Conservation (phyloP, 2,113 vertebrate genomes). For the Rhinolophus ferrumequinum region DNA sequence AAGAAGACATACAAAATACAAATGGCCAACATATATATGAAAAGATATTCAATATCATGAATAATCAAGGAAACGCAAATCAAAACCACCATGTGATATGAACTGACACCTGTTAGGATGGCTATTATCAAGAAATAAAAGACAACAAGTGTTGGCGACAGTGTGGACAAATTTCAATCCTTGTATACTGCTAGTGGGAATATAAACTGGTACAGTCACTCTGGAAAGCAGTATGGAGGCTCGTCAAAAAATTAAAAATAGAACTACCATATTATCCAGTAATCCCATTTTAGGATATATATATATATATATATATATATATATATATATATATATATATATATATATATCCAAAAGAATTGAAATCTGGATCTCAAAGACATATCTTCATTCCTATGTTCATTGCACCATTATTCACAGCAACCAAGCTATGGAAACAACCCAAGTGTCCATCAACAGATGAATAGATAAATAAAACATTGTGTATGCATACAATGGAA, state of each 20-base stretch:
- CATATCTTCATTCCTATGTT: background rate
- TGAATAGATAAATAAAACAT: background rate
- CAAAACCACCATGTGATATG: background rate
- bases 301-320: background rate
- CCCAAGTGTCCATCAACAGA: background rate
- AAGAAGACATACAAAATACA: background rate
- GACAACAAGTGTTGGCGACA: background rate
- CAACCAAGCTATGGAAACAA: background rate
- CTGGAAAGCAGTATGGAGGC: background rate
- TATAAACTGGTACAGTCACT: background rate
- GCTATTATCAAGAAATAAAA: background rate
- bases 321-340: background rate
- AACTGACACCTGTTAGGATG: background rate
- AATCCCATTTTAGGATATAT: background rate
- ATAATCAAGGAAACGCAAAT: background rate
- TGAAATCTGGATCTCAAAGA: background rate
- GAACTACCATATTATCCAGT: background rate
- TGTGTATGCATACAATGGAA: background rate
- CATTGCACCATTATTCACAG: background rate
- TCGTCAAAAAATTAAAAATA: background rate
- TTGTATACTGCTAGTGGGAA: background rate
- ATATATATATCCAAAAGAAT: background rate
- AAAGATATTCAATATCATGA: background rate
- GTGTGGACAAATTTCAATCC: background rate
- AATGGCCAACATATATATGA: background rate